Evolutionary conservation across 1,140 invertebrate genomes (phyloP).

Genomic region (Nasonia giraulti): DNA sequence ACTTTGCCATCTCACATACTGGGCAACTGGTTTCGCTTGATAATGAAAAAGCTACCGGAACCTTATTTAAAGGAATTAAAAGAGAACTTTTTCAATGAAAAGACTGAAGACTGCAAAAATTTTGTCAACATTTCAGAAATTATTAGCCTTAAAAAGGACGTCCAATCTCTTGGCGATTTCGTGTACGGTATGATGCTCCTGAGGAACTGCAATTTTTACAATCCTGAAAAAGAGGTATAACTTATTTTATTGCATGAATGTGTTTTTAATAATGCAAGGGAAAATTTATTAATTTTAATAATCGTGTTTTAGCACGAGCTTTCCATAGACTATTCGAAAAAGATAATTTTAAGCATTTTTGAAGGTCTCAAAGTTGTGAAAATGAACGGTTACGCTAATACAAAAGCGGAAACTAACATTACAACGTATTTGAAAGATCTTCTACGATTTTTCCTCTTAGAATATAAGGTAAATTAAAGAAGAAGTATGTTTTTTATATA

Average conservation of each 20-base stretch:
- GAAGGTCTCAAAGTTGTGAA: conserved; percentile 15
- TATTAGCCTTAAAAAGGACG: conserved; percentile 17
- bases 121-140: conserved; percentile 17
- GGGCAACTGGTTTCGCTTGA: conserved; percentile 18
- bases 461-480: conserved; percentile 49
- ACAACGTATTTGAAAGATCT: conserved; percentile 57
- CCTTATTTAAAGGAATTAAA: background rate
- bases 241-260: background rate
- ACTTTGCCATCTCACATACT: background rate
- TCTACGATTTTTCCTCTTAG: conserved; percentile 58
- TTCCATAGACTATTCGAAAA: background rate
- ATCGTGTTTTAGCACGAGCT: conserved; percentile 8
- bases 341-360: conserved; percentile 21
- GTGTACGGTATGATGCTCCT: conserved; percentile 50
- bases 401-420: background rate
- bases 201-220: conserved; percentile 40
- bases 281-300: background rate
- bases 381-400: background rate
- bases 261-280: background rate
- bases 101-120: conserved; percentile 19
- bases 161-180: conserved; percentile 21
- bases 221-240: conserved; percentile 5
- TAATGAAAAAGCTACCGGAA: conserved; percentile 18
- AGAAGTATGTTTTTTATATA: background rate
- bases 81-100: conserved; percentile 14